Evolutionary conservation across 2,888 invertebrate genomes (phyloP).

Genomic region (Athalia rosae): DNA sequence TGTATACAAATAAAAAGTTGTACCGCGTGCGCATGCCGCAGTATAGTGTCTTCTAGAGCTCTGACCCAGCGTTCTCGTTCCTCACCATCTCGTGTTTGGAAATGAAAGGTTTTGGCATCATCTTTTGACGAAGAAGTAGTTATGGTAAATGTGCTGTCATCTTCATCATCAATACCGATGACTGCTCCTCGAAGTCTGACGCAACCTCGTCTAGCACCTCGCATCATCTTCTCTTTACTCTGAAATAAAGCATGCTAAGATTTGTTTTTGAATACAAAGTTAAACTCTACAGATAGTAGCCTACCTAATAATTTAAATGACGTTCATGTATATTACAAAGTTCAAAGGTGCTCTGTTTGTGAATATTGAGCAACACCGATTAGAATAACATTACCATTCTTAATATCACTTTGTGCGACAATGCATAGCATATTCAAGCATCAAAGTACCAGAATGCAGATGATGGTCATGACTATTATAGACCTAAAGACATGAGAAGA

Average conservation of each 20-base stretch:
- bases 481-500: no score
- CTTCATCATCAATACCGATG: slow-evolving; percentile 99
- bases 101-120: slow-evolving; percentile 99
- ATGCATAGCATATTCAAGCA: slow-evolving; percentile 2
- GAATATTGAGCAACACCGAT: slow-evolving; percentile 1
- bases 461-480: not conserved
- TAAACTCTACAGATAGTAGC: not conserved
- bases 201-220: slow-evolving; percentile 96
- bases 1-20: slow-evolving; percentile 43
- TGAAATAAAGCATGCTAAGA: slow-evolving; percentile 74
- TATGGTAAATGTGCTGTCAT: slow-evolving; percentile 99
- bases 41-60: slow-evolving; percentile 95
- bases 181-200: slow-evolving; percentile 97
- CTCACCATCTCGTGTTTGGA: slow-evolving; percentile 96
- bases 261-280: not conserved
- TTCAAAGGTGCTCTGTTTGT: slow-evolving; percentile 14
- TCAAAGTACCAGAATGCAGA: not conserved
- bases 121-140: slow-evolving; percentile 81
- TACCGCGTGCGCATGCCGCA: slow-evolving; percentile 84
- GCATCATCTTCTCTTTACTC: slow-evolving; percentile 99
- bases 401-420: not conserved
- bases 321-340: not conserved
- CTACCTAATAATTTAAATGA: not conserved
- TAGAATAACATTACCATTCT: slow-evolving; percentile 30
- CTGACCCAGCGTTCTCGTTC: slow-evolving; percentile 98